These are phyloP conservation scores for Conistra vaccinii DNA, from an alignment of 2,888 invertebrate genomes.

Conservation along the genomic window DNA sequence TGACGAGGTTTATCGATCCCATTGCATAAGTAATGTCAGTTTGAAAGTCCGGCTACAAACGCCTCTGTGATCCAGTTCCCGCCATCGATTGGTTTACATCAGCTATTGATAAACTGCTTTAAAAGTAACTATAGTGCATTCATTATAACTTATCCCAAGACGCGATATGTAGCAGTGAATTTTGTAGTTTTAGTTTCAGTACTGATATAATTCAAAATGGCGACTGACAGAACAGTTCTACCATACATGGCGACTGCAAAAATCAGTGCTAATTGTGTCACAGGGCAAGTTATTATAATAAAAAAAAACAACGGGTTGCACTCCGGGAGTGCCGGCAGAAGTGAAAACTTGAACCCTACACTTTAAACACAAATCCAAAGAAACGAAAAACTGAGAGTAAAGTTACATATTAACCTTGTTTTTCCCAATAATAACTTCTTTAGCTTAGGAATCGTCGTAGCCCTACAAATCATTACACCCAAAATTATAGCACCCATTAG, in stretches of 20 bases:
- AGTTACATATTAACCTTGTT: not conserved
- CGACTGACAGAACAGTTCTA: no score
- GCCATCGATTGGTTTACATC: conserved; percentile 32
- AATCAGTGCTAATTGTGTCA: no score
- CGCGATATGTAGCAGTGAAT: no score
- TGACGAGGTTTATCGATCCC: conserved; percentile 29
- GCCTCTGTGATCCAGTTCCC: conserved; percentile 22
- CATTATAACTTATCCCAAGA: no score
- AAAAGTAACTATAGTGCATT: no score
- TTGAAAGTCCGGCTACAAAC: conserved; percentile 7
- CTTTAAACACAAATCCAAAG: not conserved
- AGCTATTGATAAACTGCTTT: not conserved
- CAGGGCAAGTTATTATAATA: no score
- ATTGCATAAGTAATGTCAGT: conserved; percentile 44
- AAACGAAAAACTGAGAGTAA: not conserved
- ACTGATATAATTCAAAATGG: no score
- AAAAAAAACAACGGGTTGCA: no score
- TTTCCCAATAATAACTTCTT: not conserved
- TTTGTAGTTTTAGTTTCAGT: no score
- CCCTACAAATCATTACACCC: rapidly evolving
- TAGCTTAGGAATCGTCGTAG: not conserved
- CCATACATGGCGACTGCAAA: no score
- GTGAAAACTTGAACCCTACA: no score
- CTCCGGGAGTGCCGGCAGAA: no score
- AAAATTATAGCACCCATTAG: not conserved